Percentiles rank a stretch among this genome's conserved stretches.
Evolutionary conservation across 1,140 invertebrate species (phyloP).

Genomic region (Mamestra configurata): DNA sequence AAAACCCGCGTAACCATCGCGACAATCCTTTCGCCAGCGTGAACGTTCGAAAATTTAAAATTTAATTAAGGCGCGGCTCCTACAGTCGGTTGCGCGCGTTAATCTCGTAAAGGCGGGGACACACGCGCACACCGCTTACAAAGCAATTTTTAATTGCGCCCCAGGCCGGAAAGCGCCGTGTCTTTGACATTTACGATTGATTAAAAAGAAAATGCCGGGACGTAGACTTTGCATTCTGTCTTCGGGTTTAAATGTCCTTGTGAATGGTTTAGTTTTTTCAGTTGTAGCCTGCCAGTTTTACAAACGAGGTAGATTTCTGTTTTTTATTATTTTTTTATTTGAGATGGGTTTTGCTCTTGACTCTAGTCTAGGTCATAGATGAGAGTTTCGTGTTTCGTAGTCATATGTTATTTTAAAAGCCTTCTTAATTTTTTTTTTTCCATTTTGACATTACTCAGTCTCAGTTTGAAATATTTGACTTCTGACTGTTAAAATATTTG

Average conservation of each 20-base stretch:
- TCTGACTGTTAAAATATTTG: too few species aligned
- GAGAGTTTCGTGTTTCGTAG: too few species aligned
- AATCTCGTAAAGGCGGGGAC: slow-evolving; percentile 71
- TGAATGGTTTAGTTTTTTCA: not conserved
- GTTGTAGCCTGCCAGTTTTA: not conserved
- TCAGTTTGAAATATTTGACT: too few species aligned
- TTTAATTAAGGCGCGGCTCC: slow-evolving; percentile 70
- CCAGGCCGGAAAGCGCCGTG: slow-evolving; percentile 63
- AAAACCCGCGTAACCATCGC: slow-evolving; percentile 49
- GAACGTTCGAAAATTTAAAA: slow-evolving; percentile 74
- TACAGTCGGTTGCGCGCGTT: slow-evolving; percentile 69
- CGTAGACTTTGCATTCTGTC: slow-evolving; percentile 46
- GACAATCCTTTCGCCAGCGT: slow-evolving; percentile 57
- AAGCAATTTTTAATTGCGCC: slow-evolving; percentile 78
- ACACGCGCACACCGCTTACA: slow-evolving; percentile 66
- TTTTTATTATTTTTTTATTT: too few species aligned
- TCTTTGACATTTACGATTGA: slow-evolving; percentile 77
- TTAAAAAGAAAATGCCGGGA: slow-evolving; percentile 72
- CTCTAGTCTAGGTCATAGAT: too few species aligned
- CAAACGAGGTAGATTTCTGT: too few species aligned
- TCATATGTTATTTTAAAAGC: too few species aligned
- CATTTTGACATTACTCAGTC: too few species aligned
- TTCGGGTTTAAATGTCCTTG: slow-evolving; percentile 25
- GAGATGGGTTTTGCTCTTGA: too few species aligned
- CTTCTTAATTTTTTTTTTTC: too few species aligned